Evolutionary conservation across 1,140 invertebrate species (phyloP), one percentile per base, ranked within the genome.

Genomic region (Drosophila pectinifera): DNA sequence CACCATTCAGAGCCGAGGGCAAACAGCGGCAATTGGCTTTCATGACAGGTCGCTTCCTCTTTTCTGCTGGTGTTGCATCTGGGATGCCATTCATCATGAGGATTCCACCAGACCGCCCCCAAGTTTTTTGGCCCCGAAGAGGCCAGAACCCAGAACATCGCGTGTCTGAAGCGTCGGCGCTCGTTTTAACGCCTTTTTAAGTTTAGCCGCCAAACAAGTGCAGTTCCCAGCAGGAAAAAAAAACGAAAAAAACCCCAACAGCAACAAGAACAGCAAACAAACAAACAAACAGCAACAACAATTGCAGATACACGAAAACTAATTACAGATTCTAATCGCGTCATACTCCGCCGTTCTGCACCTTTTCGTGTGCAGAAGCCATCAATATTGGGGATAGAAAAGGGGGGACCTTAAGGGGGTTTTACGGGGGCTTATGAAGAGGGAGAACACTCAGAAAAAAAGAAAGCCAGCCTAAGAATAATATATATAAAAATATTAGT

Each of bases 241-340:
- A 28, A 64, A 13, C 39, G 67, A 39, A 45, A 16, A 2, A 28
- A 28, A 1, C 26, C 26, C 26, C 26, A 28, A 31, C 28, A 8
- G 8, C 28, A 16, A 36, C 28, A 59, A 20, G 39, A 65, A 53
- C 54, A 1, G 38, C 42, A 51, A 57, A 39, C 22, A 62, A 74
- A 48, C 41, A 48, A 49, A 56, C 24, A 67, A 76, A 42, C 59
- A 59, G 28, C 45, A 72, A 67, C 73, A 88, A 89, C 86, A 90
- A 90, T 86, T 90, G 78, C 78, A 86, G 86, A 86, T 90, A 90
- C 85, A 89, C 85, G 85, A 90, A 90, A 90, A 90, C 88, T 90
- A 90, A 90, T 90, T 90, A 90, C 79, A 90, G 86, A 90, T 90
- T 90, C 86, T 90, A 90, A 90, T 90, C 86, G 88, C 82, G 86